phyloP scores from a whole-genome alignment of 2,113 vertebrate genomes.

The Tautogolabrus adspersus region DNA sequence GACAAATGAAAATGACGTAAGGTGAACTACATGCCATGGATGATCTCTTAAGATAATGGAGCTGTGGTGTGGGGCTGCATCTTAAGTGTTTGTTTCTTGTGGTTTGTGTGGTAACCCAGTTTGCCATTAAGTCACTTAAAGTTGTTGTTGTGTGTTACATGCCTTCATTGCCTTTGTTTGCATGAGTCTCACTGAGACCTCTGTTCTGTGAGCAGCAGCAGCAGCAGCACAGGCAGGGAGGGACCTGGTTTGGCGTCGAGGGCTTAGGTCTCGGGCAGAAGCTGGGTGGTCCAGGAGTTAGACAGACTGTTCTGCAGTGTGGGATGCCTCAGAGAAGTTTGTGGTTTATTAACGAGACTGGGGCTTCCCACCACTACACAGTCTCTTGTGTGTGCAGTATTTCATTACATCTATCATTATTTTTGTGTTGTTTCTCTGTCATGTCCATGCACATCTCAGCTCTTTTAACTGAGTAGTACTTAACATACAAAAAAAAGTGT shows the following conservation, averaged over 20 bases:
- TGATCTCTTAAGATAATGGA: slow-evolving; percentile 11
- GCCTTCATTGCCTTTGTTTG: slow-evolving; percentile 14
- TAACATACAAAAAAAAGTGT: neutral
- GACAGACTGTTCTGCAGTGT: slow-evolving; percentile 46
- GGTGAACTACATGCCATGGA: neutral
- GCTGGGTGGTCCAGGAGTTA: slow-evolving; percentile 66
- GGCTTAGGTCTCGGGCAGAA: slow-evolving; percentile 51
- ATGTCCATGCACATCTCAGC: slow-evolving; percentile 25
- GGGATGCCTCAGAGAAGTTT: slow-evolving; percentile 69
- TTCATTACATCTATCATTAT: slow-evolving; percentile 37
- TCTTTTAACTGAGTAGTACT: slow-evolving; percentile 7
- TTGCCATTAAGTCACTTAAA: slow-evolving; percentile 29
- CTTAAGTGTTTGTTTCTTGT: neutral
- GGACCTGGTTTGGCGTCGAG: slow-evolving; percentile 35
- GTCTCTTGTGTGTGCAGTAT: slow-evolving; percentile 32
- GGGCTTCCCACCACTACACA: slow-evolving; percentile 54
- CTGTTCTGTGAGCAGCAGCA: slow-evolving; percentile 2
- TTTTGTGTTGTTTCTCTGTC: slow-evolving; percentile 48
- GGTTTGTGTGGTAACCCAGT: slow-evolving; percentile 26
- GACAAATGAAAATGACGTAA: slow-evolving; percentile 21
- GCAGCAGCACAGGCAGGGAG: slow-evolving; percentile 1
- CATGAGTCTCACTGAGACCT: slow-evolving; percentile 1
- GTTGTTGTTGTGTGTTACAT: slow-evolving; percentile 24
- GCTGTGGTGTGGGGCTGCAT: neutral
- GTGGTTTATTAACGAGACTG: slow-evolving; percentile 71